Evolutionary conservation across 2,113 vertebrate species (phyloP), one percentile per base, ranked within the genome.

Genomic region (Dicentrarchus labrax): DNA sequence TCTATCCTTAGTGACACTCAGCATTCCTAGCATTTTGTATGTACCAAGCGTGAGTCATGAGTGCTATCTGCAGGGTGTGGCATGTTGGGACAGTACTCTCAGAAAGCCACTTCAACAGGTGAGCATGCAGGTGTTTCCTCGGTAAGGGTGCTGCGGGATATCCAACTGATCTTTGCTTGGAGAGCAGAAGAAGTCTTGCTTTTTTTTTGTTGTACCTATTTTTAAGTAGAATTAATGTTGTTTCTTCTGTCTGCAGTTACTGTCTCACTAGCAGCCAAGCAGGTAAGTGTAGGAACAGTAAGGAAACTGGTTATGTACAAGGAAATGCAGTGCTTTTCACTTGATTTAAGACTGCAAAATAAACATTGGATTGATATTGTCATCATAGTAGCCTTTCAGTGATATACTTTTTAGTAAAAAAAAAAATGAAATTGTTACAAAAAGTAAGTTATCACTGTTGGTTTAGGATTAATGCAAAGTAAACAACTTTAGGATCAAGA

Each of bases 21-120:
- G 72, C 87, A 90, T 94, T 94, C 89, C 82, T 85, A 3, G 17
- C 89, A 90, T 91, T 91, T 83, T 86, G 85, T 47, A 69, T 76
- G 81, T 72, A 56, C 76, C 19, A n/a, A 69, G 78, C 67, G 21
- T 68, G 78, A 86, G 80, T 82, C 76, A 76, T 59, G 76, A 50
- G 41, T 64, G 70, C 13, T 51, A 0, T 83, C 51, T 59, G 66
- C 72, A 75, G 90, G 93, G 91, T 68, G 90, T 85, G 92, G 85
- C 70, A 4, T n/a, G 59, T n/a, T 69, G 45, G 72, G 30, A 47
- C 9, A 4, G 24, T n/a, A n/a, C 22, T 73, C 16, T 75, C 36
- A 81, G 77, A 61, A 76, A 82, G 78, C 82, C 76, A 76, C 78
- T 79, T 89, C 59, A 48, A 51, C 86, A 91, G 89, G 83, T 92